phyloP scores from a whole-genome alignment of 1,140 invertebrate species.

The Temnothorax nylanderi region DNA sequence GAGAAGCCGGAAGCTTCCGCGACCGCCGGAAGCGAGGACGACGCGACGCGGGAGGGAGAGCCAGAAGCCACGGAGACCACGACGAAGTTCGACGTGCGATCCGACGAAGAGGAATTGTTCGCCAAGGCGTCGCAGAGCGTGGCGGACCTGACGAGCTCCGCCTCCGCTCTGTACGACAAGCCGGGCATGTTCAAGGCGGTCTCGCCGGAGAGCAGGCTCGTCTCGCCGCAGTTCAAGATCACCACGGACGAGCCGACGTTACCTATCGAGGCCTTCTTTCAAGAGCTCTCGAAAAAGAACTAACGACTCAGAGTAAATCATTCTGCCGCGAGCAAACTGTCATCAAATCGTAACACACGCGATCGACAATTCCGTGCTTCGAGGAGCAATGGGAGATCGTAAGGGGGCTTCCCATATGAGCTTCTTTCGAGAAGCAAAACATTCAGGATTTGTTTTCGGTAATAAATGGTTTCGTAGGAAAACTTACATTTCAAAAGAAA shows the following conservation, averaged over 20 bases:
- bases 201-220: slow-evolving; percentile 78
- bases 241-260: slow-evolving; percentile 85
- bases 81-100: not conserved
- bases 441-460: not conserved
- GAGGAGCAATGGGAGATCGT: not conserved
- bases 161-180: slow-evolving; percentile 84
- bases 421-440: not conserved
- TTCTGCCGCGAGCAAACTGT: not conserved
- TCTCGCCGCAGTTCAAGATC: slow-evolving; percentile 80
- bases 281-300: slow-evolving; percentile 80
- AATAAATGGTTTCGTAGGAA: not conserved
- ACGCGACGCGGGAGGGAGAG: not conserved
- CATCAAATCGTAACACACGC: not conserved
- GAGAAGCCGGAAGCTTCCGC: not conserved
- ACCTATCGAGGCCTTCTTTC: slow-evolving; percentile 86
- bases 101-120: slow-evolving; percentile 80
- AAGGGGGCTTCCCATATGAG: too few species aligned
- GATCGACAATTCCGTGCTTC: slow-evolving; percentile 14
- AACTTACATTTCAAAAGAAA: not conserved
- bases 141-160: slow-evolving; percentile 85
- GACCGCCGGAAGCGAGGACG: not conserved
- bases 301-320: slow-evolving; percentile 34
- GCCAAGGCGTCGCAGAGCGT: slow-evolving; percentile 84
- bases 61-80: not conserved
- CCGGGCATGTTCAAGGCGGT: slow-evolving; percentile 84